Evolutionary conservation across 2,888 invertebrate species (phyloP).

Genomic region (Monochamus alternatus): DNA sequence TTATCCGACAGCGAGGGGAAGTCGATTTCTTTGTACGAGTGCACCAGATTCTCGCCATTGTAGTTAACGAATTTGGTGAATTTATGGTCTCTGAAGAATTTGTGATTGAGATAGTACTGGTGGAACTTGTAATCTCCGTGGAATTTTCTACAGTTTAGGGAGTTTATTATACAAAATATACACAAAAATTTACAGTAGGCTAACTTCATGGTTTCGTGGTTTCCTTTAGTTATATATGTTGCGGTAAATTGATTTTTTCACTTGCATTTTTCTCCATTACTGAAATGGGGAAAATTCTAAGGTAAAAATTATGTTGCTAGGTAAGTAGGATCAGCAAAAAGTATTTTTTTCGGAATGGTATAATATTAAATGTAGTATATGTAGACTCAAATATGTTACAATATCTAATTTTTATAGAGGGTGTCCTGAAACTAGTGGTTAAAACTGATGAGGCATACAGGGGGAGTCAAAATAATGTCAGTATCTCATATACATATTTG

Average conservation of each 20-base stretch:
- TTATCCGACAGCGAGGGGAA: slow-evolving; percentile 44
- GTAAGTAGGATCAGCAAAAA: not conserved
- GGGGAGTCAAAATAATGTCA: no score
- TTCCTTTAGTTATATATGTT: not conserved
- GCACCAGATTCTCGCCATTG: slow-evolving; percentile 39
- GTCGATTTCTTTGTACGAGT: slow-evolving; percentile 43
- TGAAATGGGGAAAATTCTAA: slow-evolving; percentile 16
- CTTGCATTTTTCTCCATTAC: slow-evolving; percentile 18
- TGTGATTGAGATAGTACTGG: slow-evolving; percentile 47
- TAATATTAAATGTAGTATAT: no score
- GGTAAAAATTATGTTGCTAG: not conserved
- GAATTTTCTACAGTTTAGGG: slow-evolving; percentile 36
- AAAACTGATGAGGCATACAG: no score
- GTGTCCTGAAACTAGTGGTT: no score
- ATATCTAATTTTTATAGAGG: no score
- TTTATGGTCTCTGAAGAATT: slow-evolving; percentile 42
- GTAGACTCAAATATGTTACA: no score
- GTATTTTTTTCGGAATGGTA: not conserved
- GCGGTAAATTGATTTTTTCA: not conserved
- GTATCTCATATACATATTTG: no score
- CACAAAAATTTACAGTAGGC: slow-evolving; percentile 41
- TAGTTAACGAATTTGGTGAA: slow-evolving; percentile 44
- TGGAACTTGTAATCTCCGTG: slow-evolving; percentile 39
- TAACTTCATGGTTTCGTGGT: slow-evolving; percentile 42
- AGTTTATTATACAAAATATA: slow-evolving; percentile 45